Evolutionary conservation across 2,888 invertebrate species (phyloP).

Genomic region (Rhimphoctona megacephalus): DNA sequence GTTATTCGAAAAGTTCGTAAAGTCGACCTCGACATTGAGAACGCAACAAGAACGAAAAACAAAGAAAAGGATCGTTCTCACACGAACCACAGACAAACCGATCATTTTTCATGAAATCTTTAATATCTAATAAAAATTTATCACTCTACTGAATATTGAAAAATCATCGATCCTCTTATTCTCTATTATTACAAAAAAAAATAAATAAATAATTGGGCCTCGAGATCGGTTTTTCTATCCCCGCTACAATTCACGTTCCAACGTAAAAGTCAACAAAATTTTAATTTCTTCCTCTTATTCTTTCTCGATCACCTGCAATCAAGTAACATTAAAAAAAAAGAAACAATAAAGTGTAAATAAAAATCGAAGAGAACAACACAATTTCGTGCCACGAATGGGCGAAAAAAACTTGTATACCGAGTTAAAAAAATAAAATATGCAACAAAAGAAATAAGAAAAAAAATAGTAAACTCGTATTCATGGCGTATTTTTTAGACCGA

Average conservation of each 20-base stretch:
- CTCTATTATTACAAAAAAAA: background rate
- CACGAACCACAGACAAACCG: background rate
- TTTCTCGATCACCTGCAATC: background rate
- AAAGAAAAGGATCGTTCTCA: background rate
- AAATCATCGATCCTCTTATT: too few relatives aligned
- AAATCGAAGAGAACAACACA: background rate
- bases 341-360: background rate
- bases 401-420: background rate
- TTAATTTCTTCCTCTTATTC: background rate
- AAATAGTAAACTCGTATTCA: background rate
- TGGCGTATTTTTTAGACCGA: background rate
- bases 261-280: background rate
- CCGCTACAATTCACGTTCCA: background rate
- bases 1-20: background rate
- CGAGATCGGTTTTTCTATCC: background rate
- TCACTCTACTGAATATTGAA: too few relatives aligned
- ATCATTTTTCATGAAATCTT: background rate
- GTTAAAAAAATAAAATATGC: background rate
- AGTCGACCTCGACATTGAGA: slow-evolving; percentile 24
- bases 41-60: background rate
- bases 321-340: background rate
- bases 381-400: background rate
- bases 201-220: background rate
- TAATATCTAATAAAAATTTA: background rate
- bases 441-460: background rate